phyloP scores from a whole-genome alignment of 2,888 invertebrate genomes.

The Deilephila porcellus region DNA sequence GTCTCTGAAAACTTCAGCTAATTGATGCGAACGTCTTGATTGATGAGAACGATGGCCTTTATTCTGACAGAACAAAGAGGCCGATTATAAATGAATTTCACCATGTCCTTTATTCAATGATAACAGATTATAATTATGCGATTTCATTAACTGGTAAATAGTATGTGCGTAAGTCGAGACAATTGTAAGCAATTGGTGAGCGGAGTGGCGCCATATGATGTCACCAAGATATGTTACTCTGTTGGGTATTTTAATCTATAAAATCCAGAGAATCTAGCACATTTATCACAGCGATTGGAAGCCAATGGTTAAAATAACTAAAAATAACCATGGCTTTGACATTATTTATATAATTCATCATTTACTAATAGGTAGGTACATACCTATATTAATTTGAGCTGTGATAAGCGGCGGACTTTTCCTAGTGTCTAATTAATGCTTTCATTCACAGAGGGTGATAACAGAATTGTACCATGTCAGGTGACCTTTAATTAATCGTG shows the following conservation, averaged over 20 bases:
- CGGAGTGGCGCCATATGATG: constrained; percentile 79
- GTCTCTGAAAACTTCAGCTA: constrained; percentile 63
- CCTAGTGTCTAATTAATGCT: background rate
- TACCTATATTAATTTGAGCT: too few species aligned
- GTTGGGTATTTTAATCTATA: constrained; percentile 28
- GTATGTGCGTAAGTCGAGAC: constrained; percentile 67
- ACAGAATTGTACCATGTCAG: background rate
- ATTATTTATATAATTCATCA: background rate
- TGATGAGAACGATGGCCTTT: constrained; percentile 74
- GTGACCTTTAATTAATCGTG: background rate
- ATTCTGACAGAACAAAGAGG: constrained; percentile 49
- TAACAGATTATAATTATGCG: constrained; percentile 70
- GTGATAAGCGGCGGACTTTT: background rate
- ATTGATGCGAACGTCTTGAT: constrained; percentile 75
- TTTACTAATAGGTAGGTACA: too few species aligned
- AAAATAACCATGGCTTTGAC: background rate
- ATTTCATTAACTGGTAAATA: constrained; percentile 70
- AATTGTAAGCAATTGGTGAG: constrained; percentile 77
- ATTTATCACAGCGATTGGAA: background rate
- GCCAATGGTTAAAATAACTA: background rate
- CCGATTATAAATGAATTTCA: constrained; percentile 55
- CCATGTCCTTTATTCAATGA: constrained; percentile 60
- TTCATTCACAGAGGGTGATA: constrained; percentile 5
- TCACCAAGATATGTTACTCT: constrained; percentile 57
- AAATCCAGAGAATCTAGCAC: constrained; percentile 5